These are phyloP conservation scores for Ostrea denselamellosa DNA, from an alignment of 1,140 invertebrate species.

Conservation along the genomic window DNA sequence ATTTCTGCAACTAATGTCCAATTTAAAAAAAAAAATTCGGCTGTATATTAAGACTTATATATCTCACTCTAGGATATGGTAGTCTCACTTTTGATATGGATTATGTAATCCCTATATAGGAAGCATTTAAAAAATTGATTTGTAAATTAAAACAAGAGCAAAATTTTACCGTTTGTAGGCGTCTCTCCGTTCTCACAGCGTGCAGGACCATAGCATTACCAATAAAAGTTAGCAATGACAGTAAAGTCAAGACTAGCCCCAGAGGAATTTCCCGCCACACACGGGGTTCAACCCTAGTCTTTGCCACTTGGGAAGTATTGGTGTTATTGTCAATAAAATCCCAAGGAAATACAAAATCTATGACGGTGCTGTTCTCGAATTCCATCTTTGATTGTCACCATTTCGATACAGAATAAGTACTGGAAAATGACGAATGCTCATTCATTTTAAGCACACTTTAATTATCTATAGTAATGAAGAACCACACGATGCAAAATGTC, in stretches of 20 bases:
- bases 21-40: no score
- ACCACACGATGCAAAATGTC: no score
- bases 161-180: slow-evolving; percentile 71
- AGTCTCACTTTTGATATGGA: no score
- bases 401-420: neutral
- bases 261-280: slow-evolving; percentile 70
- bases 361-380: neutral
- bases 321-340: slow-evolving; percentile 8
- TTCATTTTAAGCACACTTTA: neutral
- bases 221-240: slow-evolving; percentile 72
- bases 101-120: no score
- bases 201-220: slow-evolving; percentile 76
- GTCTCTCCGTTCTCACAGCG: slow-evolving; percentile 73
- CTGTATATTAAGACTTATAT: no score
- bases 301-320: neutral
- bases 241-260: slow-evolving; percentile 65
- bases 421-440: neutral
- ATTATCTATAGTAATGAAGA: no score
- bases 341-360: slow-evolving; percentile 38
- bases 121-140: no score
- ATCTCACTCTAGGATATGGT: no score
- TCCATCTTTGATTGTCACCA: neutral
- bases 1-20: no score
- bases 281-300: neutral
- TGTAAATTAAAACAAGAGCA: no score